Evolutionary conservation across 2,113 vertebrate genomes (phyloP).

Genomic region (Lonchura striata): DNA sequence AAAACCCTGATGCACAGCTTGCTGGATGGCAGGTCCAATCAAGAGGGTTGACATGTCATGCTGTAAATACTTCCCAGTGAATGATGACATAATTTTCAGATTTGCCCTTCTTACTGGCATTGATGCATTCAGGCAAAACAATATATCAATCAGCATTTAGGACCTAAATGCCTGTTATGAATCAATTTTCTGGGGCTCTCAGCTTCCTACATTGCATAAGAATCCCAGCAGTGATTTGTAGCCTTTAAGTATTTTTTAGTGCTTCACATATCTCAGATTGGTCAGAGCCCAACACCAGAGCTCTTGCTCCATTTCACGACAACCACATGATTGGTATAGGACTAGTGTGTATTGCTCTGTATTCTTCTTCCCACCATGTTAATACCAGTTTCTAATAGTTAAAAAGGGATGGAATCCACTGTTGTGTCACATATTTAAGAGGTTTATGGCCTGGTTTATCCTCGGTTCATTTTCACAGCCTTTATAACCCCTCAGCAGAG

Average conservation of each 20-base stretch:
- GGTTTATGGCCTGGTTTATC: background rate
- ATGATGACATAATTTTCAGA: slow-evolving; percentile 45
- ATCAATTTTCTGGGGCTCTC: background rate
- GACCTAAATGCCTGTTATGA: slow-evolving; percentile 16
- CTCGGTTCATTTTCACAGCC: background rate
- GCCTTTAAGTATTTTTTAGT: background rate
- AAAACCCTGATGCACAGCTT: background rate
- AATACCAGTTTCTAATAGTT: background rate
- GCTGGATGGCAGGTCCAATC: background rate
- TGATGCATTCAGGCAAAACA: slow-evolving; percentile 26
- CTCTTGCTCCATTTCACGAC: background rate
- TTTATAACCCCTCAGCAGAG: background rate
- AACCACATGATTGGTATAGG: background rate
- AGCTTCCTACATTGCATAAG: background rate
- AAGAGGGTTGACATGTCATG: background rate
- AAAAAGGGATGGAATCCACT: background rate
- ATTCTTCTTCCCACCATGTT: background rate
- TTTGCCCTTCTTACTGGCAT: slow-evolving; percentile 31
- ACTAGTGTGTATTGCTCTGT: background rate
- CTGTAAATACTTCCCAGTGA: slow-evolving; percentile 37
- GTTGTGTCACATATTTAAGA: background rate
- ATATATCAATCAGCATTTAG: slow-evolving; percentile 44
- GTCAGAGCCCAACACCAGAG: background rate
- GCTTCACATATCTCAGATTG: background rate
- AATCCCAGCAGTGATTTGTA: slow-evolving; percentile 25